phyloP scores from a whole-genome alignment of 1,140 invertebrate genomes.

The Cydia splendana region DNA sequence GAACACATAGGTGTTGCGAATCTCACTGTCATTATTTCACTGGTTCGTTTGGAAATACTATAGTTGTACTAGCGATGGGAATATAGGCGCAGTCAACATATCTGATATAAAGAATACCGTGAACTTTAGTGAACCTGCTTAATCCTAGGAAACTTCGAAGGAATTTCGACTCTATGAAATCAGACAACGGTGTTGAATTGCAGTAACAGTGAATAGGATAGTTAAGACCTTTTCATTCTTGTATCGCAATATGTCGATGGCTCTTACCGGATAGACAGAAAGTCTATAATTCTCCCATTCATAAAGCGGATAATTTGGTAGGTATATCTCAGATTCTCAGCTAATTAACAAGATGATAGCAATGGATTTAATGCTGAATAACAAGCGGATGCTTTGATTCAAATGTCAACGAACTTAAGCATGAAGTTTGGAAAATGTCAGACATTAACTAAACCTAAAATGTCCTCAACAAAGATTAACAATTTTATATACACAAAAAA shows the following conservation, averaged over 20 bases:
- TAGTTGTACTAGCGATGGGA: neutral
- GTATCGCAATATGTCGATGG: too few species aligned
- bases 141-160: too few species aligned
- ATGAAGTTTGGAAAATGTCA: neutral
- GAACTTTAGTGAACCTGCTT: neutral
- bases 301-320: neutral
- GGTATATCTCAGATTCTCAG: neutral
- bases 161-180: too few species aligned
- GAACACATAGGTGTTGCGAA: neutral
- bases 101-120: slow-evolving; percentile 1
- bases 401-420: neutral
- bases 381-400: neutral
- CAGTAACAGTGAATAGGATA: too few species aligned
- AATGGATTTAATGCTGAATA: neutral
- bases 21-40: neutral
- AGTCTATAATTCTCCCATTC: neutral
- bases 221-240: too few species aligned
- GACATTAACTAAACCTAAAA: neutral
- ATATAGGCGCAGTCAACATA: neutral
- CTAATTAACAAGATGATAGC: neutral
- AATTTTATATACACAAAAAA: too few species aligned
- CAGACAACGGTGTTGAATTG: too few species aligned
- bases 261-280: too few species aligned
- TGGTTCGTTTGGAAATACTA: neutral
- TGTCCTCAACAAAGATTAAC: too few species aligned